Evolutionary conservation across 1,140 invertebrate genomes (phyloP).

Genomic region (Popillia japonica): DNA sequence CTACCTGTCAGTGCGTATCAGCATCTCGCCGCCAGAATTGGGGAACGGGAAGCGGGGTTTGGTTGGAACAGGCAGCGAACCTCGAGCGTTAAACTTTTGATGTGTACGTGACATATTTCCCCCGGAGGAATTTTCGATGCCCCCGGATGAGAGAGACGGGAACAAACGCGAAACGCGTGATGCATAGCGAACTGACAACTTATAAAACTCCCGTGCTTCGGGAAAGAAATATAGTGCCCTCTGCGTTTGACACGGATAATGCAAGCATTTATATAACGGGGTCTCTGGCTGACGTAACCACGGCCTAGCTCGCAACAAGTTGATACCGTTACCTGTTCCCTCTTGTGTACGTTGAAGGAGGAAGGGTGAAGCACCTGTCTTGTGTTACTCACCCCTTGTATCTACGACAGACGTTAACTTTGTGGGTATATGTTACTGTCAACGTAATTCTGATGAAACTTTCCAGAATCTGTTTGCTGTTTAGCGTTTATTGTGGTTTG

Average conservation of each 20-base stretch:
- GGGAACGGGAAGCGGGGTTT: not conserved
- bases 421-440: constrained; percentile 3
- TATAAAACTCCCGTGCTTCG: not conserved
- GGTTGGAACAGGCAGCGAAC: not conserved
- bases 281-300: not conserved
- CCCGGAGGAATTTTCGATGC: constrained; percentile 25
- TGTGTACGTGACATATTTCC: constrained; percentile 29
- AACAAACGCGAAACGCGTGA: constrained; percentile 28
- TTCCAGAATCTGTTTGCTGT: not conserved
- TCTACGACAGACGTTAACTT: not conserved
- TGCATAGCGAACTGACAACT: constrained; percentile 26
- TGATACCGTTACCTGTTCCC: not conserved
- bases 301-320: constrained; percentile 14
- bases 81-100: constrained; percentile 20
- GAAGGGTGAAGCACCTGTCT: constrained; percentile 12
- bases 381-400: not conserved
- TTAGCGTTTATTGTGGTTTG: not conserved
- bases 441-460: not conserved
- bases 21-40: not conserved
- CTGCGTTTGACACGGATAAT: constrained; percentile 20
- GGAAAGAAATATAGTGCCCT: constrained; percentile 27
- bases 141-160: not conserved
- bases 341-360: not conserved
- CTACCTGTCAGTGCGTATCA: constrained; percentile 17
- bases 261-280: constrained; percentile 4